These are phyloP conservation scores for Cephalopachus bancanus DNA, from an alignment of 2,797 vertebrate species.

Conservation along the genomic window DNA sequence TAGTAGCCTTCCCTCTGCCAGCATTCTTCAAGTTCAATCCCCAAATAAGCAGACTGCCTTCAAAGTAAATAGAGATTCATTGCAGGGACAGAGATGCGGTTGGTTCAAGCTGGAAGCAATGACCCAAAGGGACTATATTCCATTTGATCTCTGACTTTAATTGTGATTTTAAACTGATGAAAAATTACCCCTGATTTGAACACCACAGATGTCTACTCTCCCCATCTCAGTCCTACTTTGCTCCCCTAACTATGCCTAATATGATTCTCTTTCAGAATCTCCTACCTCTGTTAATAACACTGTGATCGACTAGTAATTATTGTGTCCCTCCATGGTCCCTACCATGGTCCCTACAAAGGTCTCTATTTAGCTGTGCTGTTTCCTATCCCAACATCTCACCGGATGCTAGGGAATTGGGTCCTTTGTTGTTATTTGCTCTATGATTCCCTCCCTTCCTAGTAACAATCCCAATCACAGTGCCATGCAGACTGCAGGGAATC, in stretches of 20 bases:
- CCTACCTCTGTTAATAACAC: background rate
- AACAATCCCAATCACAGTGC: background rate
- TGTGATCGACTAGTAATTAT: background rate
- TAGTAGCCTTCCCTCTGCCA: conserved; percentile 70
- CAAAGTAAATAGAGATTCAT: conserved; percentile 69
- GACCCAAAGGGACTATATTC: conserved; percentile 36
- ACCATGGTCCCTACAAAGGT: background rate
- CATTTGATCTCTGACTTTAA: conserved; percentile 1
- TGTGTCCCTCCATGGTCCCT: background rate
- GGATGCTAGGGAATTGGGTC: background rate
- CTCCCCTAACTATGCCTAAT: background rate
- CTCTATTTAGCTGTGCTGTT: background rate
- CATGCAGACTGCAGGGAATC: background rate
- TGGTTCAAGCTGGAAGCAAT: conserved; percentile 29
- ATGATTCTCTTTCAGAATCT: background rate
- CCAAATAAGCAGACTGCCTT: conserved; percentile 67
- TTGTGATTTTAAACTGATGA: conserved; percentile 66
- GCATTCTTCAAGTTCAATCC: conserved; percentile 52
- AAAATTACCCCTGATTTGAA: conserved; percentile 59
- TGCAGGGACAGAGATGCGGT: background rate
- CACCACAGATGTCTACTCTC: conserved; percentile 55
- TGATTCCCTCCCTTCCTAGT: background rate
- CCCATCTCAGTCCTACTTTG: background rate
- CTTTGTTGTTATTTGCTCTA: background rate
- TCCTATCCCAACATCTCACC: background rate